Evolutionary conservation across 2,888 invertebrate species (phyloP).

Genomic region (Standfussiana lucernea): DNA sequence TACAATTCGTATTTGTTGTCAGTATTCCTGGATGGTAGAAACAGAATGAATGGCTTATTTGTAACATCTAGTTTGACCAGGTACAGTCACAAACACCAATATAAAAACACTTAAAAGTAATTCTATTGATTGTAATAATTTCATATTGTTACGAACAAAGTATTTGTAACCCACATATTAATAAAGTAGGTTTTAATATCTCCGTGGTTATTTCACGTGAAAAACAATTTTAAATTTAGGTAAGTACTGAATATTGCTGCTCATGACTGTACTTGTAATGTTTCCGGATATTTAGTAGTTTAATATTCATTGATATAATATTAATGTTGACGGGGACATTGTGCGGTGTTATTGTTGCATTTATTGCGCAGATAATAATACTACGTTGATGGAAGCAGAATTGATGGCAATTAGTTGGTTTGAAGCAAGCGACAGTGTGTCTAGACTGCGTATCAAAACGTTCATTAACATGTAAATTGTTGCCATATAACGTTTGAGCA

Average conservation of each 20-base stretch:
- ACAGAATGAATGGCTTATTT: conserved; percentile 43
- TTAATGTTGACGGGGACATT: conserved; percentile 55
- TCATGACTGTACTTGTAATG: conserved; percentile 6
- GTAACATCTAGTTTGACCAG: conserved; percentile 46
- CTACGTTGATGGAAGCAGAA: conserved; percentile 34
- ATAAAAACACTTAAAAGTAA: too few relatives aligned
- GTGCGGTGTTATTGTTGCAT: conserved; percentile 34
- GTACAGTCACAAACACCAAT: neutral
- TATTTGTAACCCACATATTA: too few relatives aligned
- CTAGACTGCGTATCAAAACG: neutral
- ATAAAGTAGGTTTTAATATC: too few relatives aligned
- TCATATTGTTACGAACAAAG: neutral
- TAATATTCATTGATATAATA: conserved; percentile 58
- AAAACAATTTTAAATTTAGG: too few relatives aligned
- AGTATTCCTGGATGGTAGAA: conserved; percentile 41
- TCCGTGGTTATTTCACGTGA: too few relatives aligned
- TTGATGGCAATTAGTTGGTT: conserved; percentile 33
- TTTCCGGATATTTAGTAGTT: conserved; percentile 47
- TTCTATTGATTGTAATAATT: too few relatives aligned
- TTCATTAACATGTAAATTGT: neutral
- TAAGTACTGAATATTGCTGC: neutral
- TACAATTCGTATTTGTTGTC: conserved; percentile 30
- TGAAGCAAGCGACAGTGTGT: neutral
- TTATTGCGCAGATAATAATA: conserved; percentile 17
- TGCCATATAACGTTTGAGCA: neutral